These are phyloP conservation scores for Aphelenchoides avenae DNA, from an alignment of 1,140 invertebrate genomes.

Conservation along the genomic window DNA sequence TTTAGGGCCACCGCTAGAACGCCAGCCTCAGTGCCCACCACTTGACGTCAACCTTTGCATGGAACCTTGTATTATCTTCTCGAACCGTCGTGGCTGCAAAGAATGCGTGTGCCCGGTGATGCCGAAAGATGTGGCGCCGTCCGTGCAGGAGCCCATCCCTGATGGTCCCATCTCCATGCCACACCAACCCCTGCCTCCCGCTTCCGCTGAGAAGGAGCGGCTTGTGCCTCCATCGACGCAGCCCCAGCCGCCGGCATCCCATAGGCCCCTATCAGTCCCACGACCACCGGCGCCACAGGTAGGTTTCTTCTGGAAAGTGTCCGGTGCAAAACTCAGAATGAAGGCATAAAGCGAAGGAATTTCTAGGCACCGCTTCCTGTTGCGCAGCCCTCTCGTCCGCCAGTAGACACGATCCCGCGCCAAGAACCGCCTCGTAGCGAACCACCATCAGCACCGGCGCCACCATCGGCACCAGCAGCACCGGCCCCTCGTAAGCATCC, in stretches of 20 bases:
- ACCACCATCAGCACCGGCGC: slow-evolving; percentile 5
- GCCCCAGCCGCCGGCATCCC: slow-evolving; percentile 1
- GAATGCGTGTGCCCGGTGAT: slow-evolving; percentile 54
- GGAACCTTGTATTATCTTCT: slow-evolving; percentile 59
- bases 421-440: background rate
- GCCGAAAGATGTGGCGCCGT: slow-evolving; percentile 1
- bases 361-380: too few relatives aligned
- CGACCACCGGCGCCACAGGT: slow-evolving; percentile 10
- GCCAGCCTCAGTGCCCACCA: slow-evolving; percentile 32
- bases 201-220: too few relatives aligned
- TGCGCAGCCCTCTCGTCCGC: too few relatives aligned
- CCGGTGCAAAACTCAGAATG: too few relatives aligned
- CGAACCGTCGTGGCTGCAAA: slow-evolving; percentile 51
- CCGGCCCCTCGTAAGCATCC: background rate
- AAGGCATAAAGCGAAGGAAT: too few relatives aligned
- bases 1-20: slow-evolving; percentile 13
- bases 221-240: background rate
- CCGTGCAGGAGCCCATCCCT: slow-evolving; percentile 5
- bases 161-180: slow-evolving; percentile 1
- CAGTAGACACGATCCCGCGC: too few relatives aligned
- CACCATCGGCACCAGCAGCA: background rate
- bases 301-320: background rate
- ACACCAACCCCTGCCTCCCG: background rate
- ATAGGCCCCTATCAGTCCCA: slow-evolving; percentile 17
- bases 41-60: slow-evolving; percentile 42